A percentile compares a stretch with the other conserved stretches of the same genome.
phyloP scores from a whole-genome alignment of 1,140 invertebrate species.

The Bombus haemorrhoidalis region DNA sequence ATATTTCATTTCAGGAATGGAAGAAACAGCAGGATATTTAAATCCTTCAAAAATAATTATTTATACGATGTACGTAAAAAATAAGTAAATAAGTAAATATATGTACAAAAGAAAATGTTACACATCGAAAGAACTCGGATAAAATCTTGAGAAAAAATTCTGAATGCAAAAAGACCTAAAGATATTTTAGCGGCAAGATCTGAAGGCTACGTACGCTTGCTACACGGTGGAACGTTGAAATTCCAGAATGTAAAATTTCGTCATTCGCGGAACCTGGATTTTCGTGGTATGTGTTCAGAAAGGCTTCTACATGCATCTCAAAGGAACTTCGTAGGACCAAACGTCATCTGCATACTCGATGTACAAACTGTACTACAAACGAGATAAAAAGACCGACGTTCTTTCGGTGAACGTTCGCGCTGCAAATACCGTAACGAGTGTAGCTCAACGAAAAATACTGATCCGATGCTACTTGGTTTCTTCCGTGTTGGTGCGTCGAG shows the following conservation, averaged over 20 bases:
- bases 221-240: background rate
- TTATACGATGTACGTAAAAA: too few species aligned
- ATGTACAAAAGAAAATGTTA: background rate
- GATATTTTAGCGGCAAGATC: background rate
- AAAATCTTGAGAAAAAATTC: background rate
- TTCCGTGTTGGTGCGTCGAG: too few species aligned
- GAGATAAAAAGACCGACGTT: background rate
- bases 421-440: background rate
- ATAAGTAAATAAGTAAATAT: too few species aligned
- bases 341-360: conserved; percentile 29
- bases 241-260: background rate
- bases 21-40: too few species aligned
- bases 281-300: background rate
- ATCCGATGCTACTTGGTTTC: background rate
- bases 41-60: too few species aligned
- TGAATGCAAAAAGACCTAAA: background rate
- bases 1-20: background rate
- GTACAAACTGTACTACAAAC: background rate
- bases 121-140: background rate
- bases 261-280: conserved; percentile 3
- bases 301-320: background rate
- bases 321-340: background rate
- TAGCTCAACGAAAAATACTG: background rate
- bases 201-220: background rate
- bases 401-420: too few species aligned